Evolutionary conservation across 2,113 vertebrate genomes (phyloP), one percentile per base, ranked within the genome.

Genomic region (Podarcis raffonei): DNA sequence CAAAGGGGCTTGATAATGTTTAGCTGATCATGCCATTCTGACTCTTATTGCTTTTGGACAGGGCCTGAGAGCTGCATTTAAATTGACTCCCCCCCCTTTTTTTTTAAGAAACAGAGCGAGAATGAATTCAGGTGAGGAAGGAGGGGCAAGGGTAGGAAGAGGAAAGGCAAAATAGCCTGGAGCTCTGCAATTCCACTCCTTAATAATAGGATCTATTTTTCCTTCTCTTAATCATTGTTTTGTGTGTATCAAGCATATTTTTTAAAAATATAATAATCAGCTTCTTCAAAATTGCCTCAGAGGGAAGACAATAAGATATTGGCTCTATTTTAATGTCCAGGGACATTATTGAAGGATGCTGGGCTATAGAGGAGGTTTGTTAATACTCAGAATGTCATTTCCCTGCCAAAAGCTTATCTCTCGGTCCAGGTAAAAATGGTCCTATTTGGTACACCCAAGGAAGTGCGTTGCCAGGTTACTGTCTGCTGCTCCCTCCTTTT

Each of bases 51-150:
- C 92, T 92, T 57, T 81, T 42, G 80, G 94, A 91, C 94, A 88
- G 1, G 89, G 74, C 59, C 35, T 71, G 89, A 94, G 95, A 95
- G 93, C 90, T 91, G 91, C 91, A 95, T 95, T 95, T 95, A 96
- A 95, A 95, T 90, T 89, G 81, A 89, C 83, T 86, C 42, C 42
- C 85, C 91, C 91, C 92, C 78, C 62, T 76, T 32, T 57, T 35
- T 76, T 32, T 57, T 35, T 5, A 18, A 77, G 65, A 90, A 12
- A 79, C 85, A 76, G 89, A 83, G 80, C 53, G 57, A 94, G 81
- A 90, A 69, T 22, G 71, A 93, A 93, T 94, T 86, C 85, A 85
- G 69, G 66, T 25, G 89, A 57, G 18, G 5, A 59, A 78, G 39
- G 65, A 68, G 57, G 30, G 18, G 39, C 77, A 62, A 22, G 72